Evolutionary conservation across 2,888 invertebrate species (phyloP), one percentile per base, ranked within the genome.

Genomic region (Stictocephala bisonia): DNA sequence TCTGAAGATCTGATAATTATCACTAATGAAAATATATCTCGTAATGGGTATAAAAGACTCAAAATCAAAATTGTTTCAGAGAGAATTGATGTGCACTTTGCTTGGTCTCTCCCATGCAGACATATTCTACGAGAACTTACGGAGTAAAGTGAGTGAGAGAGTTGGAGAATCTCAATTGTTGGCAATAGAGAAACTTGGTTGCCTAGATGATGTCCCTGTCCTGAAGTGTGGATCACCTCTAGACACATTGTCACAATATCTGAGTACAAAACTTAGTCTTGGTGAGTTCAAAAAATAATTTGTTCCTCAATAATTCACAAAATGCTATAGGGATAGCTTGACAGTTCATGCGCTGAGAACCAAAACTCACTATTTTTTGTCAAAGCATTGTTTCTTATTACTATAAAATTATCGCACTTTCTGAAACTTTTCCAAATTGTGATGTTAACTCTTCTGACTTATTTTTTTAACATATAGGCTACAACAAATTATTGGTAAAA

Each of bases 91-190:
- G 48, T 95, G 95, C 81, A 92, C 92, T 80, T 85, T 96, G 51
- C 85, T 98, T 72, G 97, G 96, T 0, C 85, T 96, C 78, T 88
- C 92, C 74, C 93, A 93, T 80, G 87, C 90, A 2, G 93, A 95
- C 80, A 96, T 98, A 78, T 94, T 99, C 86, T 93, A 93, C 80
- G 97, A 96, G 83, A 97, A 97, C 82, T 86, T 99, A 27, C 94
- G 93, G 82, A 92, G 92, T 40, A 90, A 93, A 76, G 86, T 98
- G 11, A 87, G 89, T 0, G 96, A 97, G 77, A 88, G 92, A 51
- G 88, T 97, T n/a, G 93, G 91, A 11, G 85, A 86, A 0, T 85
- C 87, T 9, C 90, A 90, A 27, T 89, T 92, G 7, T 90, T 91
- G n/a, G 87, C 90, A 18, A 85, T 98, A 40, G 95, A 96, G 83